These are phyloP conservation scores for Campopleginae sp. DNA, from an alignment of 2,888 invertebrate genomes.

Conservation along the genomic window DNA sequence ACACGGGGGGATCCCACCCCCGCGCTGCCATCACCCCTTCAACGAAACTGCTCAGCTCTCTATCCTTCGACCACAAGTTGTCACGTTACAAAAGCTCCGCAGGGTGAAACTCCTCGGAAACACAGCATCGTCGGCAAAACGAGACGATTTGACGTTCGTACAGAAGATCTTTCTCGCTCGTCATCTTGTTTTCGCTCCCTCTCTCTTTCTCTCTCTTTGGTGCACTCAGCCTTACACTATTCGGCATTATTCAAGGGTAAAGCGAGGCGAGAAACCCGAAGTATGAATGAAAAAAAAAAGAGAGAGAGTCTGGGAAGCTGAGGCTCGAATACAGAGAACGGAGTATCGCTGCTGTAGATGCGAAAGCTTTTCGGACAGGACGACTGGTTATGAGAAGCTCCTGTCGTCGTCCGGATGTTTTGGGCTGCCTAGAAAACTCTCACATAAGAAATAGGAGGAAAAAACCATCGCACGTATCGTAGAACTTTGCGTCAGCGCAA, in stretches of 20 bases:
- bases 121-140: conserved; percentile 47
- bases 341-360: conserved; percentile 48
- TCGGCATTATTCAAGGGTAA: not conserved
- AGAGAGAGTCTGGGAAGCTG: not conserved
- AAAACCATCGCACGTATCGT: conserved; percentile 12
- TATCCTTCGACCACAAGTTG: conserved; percentile 64
- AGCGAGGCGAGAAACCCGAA: not conserved
- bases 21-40: conserved; percentile 27
- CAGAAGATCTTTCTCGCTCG: conserved; percentile 25
- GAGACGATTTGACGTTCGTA: conserved; percentile 58
- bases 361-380: conserved; percentile 32
- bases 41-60: conserved; percentile 11
- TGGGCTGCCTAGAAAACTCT: conserved; percentile 1
- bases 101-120: conserved; percentile 63
- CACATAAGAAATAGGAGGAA: not conserved
- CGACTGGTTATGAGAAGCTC: conserved; percentile 60
- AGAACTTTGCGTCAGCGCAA: conserved; percentile 33
- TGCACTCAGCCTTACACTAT: not conserved
- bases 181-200: not conserved
- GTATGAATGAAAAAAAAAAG: not conserved
- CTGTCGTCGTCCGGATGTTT: conserved; percentile 33
- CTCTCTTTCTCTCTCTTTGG: conserved; percentile 11
- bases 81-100: conserved; percentile 66
- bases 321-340: conserved; percentile 24
- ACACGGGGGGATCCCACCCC: conserved; percentile 42